phyloP scores from a whole-genome alignment of 23 tunicate genomes.

The Aplidium turbinatum region DNA sequence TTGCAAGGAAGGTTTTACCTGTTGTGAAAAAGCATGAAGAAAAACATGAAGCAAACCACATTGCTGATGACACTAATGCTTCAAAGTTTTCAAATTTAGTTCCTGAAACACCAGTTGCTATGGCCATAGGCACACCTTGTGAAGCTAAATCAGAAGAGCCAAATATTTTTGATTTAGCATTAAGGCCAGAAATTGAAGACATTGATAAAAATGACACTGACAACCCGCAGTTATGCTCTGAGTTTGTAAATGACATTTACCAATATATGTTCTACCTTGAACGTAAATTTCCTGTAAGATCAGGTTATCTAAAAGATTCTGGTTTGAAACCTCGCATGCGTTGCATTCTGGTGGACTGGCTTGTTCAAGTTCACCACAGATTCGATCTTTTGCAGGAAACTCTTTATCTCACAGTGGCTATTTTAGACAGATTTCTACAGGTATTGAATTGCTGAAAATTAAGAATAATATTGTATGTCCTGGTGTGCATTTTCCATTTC shows the following conservation, averaged over 20 bases:
- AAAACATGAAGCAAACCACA: conserved; percentile 11
- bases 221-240: conserved; percentile 90
- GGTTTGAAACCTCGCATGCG: conserved; percentile 75
- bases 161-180: conserved; percentile 55
- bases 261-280: conserved; percentile 92
- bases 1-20: not conserved
- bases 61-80: conserved; percentile 12
- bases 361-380: conserved; percentile 96
- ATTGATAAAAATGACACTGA: conserved; percentile 78
- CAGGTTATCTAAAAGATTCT: conserved; percentile 57
- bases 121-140: conserved; percentile 44
- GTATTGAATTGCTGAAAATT: conserved; percentile 3
- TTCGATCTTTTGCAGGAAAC: conserved; percentile 94
- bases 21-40: conserved; percentile 2
- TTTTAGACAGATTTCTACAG: conserved; percentile 86
- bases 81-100: not conserved
- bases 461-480: no score
- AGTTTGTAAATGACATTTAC: conserved; percentile 90
- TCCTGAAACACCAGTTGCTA: conserved; percentile 18
- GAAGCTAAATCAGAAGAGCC: not conserved
- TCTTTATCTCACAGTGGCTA: conserved; percentile 87
- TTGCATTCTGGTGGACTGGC: conserved; percentile 95
- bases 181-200: conserved; percentile 54
- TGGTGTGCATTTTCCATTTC: no score
- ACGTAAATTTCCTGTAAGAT: conserved; percentile 45